Base-by-base conservation (phyloP, 2,888 invertebrate genomes). In the Apamea sordens region DNA sequence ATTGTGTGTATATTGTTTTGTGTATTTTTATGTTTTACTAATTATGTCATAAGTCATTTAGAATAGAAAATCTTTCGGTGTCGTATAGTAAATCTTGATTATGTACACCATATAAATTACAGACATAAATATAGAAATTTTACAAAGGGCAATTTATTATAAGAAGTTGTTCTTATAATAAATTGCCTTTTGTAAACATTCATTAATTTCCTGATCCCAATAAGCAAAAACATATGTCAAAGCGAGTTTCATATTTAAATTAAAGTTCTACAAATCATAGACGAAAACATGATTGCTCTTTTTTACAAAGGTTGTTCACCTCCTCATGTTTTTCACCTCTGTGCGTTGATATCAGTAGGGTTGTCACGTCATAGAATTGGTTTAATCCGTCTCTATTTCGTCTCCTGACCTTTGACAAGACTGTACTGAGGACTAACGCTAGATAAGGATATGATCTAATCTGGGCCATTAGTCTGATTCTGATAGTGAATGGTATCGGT, bases 331-430 rank as follows among this genome's bases (percentile, higher is more conserved):
- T 71, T 59, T 85, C 24, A 71, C 73, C 82, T 70, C 56, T 63
- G 8, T n/a, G 59, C 61, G 59, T 63, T 64, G 50, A 68, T 77
- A 73, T 61, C 61, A 56, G 61, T 77, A 72, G 50, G 21, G 50
- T 47, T 10, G 18, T 7, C 64, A 75, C n/a, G 56, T 70, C 75
- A 70, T 24, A 53, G 44, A 73, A 73, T 73, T 68, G 73, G 0
- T 59, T 44, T 79, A 76, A 84, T 82, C 73, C 76, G 18, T 68
- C 85, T 76, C 63, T 56, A 67, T 78, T 70, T 21, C 73, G 4
- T 56, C 50, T 59, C 3, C 73, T 73, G 75, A 84, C 85, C 82
- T 47, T 61, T 71, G 65, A 75, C 69, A 73, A 78, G 56, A 61
- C 59, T 73, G 41, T 41, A 68, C 69, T n/a, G 18, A 24, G 61